A percentile compares a stretch with the other conserved stretches of the same genome.
These are phyloP conservation scores for Anastrepha obliqua DNA, from an alignment of 1,140 invertebrate genomes.

Conservation along the genomic window DNA sequence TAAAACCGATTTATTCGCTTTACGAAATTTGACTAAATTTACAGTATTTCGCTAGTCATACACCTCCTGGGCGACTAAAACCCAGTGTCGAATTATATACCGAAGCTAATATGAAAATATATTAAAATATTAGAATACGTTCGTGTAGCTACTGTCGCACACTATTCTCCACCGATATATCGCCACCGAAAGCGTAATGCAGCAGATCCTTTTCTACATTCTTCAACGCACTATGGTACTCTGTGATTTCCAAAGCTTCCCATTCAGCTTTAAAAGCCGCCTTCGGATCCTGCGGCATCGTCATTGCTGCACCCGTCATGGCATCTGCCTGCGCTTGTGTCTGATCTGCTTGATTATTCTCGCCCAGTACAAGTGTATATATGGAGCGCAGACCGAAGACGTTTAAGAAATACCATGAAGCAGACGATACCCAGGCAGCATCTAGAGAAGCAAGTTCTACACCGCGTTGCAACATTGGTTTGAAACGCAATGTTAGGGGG, in stretches of 20 bases:
- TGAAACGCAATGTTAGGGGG: conserved; percentile 97
- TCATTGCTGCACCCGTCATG: conserved; percentile 97
- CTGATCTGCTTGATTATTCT: conserved; percentile 98
- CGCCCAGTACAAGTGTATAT: conserved; percentile 97
- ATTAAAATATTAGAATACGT: conserved; percentile 45
- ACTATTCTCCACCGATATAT: conserved; percentile 56
- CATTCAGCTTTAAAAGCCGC: conserved; percentile 99
- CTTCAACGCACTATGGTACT: conserved; percentile 92
- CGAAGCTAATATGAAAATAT: conserved; percentile 14
- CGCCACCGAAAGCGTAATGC: conserved; percentile 58
- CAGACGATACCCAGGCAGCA: conserved; percentile 99
- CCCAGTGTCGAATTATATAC: background rate
- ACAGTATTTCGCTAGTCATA: conserved; percentile 55
- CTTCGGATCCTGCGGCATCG: conserved; percentile 97
- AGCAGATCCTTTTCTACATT: conserved; percentile 81
- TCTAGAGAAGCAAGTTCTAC: conserved; percentile 96
- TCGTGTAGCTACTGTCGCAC: conserved; percentile 58
- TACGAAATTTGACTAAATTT: conserved; percentile 38
- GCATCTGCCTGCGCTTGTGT: conserved; percentile 98
- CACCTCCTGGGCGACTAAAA: conserved; percentile 54
- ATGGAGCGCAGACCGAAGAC: conserved; percentile 99
- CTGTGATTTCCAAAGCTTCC: conserved; percentile 97
- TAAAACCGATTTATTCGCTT: conserved; percentile 19
- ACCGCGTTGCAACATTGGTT: conserved; percentile 99
- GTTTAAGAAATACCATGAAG: conserved; percentile 99